phyloP scores from a whole-genome alignment of 2,888 invertebrate species.

The Drosophila demipolita region DNA sequence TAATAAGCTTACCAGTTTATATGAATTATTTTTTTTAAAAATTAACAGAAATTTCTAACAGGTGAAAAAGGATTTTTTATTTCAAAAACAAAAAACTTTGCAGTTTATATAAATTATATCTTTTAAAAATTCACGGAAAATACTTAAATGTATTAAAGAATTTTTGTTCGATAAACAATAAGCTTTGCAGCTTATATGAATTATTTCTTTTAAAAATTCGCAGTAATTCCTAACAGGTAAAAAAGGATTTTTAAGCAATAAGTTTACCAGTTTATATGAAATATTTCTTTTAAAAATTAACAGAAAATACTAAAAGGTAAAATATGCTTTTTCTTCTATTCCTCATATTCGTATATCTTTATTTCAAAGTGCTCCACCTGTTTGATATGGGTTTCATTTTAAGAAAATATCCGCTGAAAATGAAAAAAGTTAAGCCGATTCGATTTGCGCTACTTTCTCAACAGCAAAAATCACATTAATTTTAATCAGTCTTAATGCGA shows the following conservation, averaged over 20 bases:
- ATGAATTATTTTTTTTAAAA: not conserved
- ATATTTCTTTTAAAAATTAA: too few relatives aligned
- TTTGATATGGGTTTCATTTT: not conserved
- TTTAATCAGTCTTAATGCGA: slow-evolving; percentile 69
- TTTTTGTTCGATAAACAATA: too few relatives aligned
- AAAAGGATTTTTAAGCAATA: too few relatives aligned
- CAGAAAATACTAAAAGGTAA: too few relatives aligned
- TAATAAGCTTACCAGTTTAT: not conserved
- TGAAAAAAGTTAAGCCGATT: not conserved
- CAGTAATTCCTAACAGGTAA: too few relatives aligned
- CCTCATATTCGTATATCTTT: not conserved
- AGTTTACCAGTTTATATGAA: too few relatives aligned
- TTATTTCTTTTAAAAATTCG: too few relatives aligned
- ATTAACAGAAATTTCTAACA: not conserved
- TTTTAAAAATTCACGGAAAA: too few relatives aligned
- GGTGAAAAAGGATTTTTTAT: not conserved
- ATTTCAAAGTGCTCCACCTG: not conserved
- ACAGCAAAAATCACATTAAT: slow-evolving; percentile 33
- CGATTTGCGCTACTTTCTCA: not conserved
- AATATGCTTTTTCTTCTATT: not conserved
- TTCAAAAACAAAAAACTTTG: too few relatives aligned
- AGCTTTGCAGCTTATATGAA: too few relatives aligned
- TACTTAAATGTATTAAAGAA: not conserved
- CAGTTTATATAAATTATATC: too few relatives aligned
- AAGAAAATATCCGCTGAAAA: not conserved